phyloP scores from a whole-genome alignment of 2,113 vertebrate genomes.

The Pavo muticus region DNA sequence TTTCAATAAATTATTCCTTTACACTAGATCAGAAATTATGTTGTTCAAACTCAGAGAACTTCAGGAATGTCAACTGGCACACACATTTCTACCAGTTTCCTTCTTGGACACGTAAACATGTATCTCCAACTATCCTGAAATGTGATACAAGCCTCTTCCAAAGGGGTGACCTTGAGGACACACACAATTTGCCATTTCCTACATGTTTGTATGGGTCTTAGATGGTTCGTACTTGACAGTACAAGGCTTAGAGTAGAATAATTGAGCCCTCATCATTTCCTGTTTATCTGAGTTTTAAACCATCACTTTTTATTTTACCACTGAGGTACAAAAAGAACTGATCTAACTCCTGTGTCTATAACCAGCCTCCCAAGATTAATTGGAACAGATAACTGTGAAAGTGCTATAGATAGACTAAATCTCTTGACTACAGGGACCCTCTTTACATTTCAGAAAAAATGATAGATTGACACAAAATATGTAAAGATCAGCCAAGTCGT shows the following conservation, averaged over 20 bases:
- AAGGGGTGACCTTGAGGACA: neutral
- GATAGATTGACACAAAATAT: neutral
- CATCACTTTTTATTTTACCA: neutral
- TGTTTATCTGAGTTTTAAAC: neutral
- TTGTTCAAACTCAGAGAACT: neutral
- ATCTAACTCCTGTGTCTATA: neutral
- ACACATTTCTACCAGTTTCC: neutral
- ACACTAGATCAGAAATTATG: neutral
- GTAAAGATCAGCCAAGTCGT: too few relatives aligned
- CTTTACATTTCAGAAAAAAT: neutral
- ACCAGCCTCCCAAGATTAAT: neutral
- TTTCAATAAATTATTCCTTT: neutral
- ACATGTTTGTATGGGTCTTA: neutral
- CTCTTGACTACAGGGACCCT: neutral
- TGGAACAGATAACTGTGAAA: neutral
- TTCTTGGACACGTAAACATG: neutral
- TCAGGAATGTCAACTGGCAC: neutral
- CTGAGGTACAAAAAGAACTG: neutral
- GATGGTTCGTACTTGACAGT: neutral
- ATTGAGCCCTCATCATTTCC: rapidly evolving
- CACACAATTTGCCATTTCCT: neutral
- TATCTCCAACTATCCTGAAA: neutral
- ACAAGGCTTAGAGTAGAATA: neutral
- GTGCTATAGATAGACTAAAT: neutral
- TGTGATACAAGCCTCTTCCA: neutral